Conservation (phyloP, 2,113 vertebrate species). For the Grus americana region DNA sequence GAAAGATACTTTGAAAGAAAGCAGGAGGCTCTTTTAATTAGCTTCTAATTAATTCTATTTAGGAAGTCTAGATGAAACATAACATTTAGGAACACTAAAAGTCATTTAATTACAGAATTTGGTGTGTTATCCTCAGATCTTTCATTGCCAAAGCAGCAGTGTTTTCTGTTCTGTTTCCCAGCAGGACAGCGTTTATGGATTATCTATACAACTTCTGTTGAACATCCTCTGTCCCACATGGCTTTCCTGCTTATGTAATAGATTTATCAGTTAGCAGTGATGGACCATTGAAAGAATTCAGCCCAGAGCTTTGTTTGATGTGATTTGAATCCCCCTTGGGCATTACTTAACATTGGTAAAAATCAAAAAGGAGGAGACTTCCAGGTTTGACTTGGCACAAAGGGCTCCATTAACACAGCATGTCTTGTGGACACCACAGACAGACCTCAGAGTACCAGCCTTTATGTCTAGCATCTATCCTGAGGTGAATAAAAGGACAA, state of each 20-base stretch:
- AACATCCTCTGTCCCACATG: neutral
- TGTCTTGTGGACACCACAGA: neutral
- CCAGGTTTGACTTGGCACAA: neutral
- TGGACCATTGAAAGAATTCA: neutral
- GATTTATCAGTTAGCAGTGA: conserved; percentile 8
- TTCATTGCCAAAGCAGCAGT: neutral
- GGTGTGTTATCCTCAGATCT: conserved; percentile 22
- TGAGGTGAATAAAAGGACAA: neutral
- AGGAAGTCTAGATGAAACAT: conserved; percentile 40
- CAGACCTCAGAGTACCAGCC: neutral
- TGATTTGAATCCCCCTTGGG: neutral
- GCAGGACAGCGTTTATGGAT: conserved; percentile 46
- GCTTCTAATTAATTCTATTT: conserved; percentile 59
- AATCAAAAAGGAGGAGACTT: conserved; percentile 5
- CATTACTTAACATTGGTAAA: neutral
- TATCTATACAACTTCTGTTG: conserved; percentile 12
- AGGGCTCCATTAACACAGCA: neutral
- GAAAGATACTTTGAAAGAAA: conserved; percentile 39
- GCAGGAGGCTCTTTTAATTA: conserved; percentile 61
- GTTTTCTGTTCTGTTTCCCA: neutral
- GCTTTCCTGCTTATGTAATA: conserved; percentile 12
- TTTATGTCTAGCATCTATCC: neutral
- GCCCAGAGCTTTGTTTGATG: neutral
- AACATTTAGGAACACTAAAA: conserved; percentile 45
- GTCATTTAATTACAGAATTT: conserved; percentile 59